Evolutionary conservation across 2,113 vertebrate genomes (phyloP).

Genomic region (Saccopteryx leptura): DNA sequence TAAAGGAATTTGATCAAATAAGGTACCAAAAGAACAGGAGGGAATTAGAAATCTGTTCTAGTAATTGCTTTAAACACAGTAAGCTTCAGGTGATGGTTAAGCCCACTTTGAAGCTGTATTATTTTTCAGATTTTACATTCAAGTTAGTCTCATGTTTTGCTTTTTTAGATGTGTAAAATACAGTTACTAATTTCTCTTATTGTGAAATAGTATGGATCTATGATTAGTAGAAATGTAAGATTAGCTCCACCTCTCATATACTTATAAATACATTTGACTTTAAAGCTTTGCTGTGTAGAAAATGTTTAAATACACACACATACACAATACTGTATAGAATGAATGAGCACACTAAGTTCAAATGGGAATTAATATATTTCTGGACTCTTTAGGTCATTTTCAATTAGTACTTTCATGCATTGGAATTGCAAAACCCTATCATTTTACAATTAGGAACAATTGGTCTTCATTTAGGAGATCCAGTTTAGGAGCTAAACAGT

Average conservation of each 20-base stretch:
- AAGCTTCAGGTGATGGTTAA: constrained; percentile 66
- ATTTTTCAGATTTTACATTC: constrained; percentile 68
- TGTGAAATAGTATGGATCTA: background rate
- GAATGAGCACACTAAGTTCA: background rate
- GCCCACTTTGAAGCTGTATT: constrained; percentile 56
- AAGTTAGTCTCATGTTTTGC: constrained; percentile 28
- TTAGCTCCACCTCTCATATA: background rate
- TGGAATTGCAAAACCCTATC: constrained; percentile 35
- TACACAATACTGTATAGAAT: background rate
- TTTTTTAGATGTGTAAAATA: constrained; percentile 5
- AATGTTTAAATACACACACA: background rate
- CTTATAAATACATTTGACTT: constrained; percentile 41
- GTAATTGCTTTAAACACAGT: constrained; percentile 64
- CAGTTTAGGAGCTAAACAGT: constrained; percentile 35
- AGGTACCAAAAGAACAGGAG: constrained; percentile 5
- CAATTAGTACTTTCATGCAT: constrained; percentile 12
- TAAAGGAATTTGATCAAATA: constrained; percentile 60
- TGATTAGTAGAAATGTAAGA: background rate
- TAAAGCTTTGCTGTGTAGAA: background rate
- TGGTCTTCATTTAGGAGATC: constrained; percentile 60
- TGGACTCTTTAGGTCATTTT: constrained; percentile 41
- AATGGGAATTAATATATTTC: constrained; percentile 48
- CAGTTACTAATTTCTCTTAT: constrained; percentile 38
- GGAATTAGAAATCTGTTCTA: constrained; percentile 52
- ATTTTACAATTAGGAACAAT: constrained; percentile 58